Evolutionary conservation across 2,797 vertebrate genomes (phyloP), one percentile per base, ranked within the genome.

Genomic region (Phalanger gymnotis): DNA sequence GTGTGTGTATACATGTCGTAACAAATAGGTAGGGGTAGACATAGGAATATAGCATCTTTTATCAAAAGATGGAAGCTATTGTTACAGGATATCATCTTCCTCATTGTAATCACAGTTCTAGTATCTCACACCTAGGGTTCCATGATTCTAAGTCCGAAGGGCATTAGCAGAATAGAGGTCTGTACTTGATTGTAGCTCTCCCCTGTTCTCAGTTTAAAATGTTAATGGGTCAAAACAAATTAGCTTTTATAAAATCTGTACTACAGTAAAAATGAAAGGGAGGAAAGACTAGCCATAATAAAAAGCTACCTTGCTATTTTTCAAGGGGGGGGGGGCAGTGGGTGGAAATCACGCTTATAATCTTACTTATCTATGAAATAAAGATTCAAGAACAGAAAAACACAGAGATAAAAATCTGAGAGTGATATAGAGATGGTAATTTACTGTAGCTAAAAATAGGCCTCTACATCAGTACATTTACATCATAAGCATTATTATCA

Each of bases 401-500:
- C 53, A 57, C 53, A 94, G 96, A 97, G 94, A 95, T 90, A 95
- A 95, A 94, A 87, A 53, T 66, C 91, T 94, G 94, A 96, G 94
- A 47, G 90, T 53, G 94, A 92, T 90, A 94, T 94, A 96, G 87
- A 91, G 97, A 94, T 53, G 89, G 95, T 92, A 94, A 97, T 97
- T 96, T 96, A 58, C 94, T 93, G 53, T 30, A 92, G 89, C 95
- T 97, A 97, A 97, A 98, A 96, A 96, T 96, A 97, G 53, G 94
- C 47, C 28, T 31, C 92, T 54, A 34, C 87, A 90, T 95, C 54
- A 91, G 90, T 94, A 96, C 95, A 53, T 94, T 90, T 91, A 51
- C 10, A 19, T 94, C 94, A 90, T 1, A 14, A 91, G 89, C 53
- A 28, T 31, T 90, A 81, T 96, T 91, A 87, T 90, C 40, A 90